A percentile compares a stretch with the other conserved stretches of the same genome.
Conservation (phyloP, 1,140 invertebrate genomes). For the Nebria ingens region DNA sequence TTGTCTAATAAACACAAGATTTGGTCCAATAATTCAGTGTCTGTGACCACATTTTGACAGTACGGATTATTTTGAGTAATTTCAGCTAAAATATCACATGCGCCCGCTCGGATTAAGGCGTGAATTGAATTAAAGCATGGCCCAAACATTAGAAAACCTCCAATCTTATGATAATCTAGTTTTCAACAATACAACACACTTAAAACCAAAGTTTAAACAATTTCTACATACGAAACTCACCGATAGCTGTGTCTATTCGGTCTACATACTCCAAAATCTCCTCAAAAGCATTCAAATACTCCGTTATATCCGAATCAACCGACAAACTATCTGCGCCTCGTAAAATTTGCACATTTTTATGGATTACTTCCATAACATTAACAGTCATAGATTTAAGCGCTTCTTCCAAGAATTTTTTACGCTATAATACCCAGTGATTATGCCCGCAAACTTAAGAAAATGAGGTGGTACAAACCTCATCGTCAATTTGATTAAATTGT, state of each 20-base stretch:
- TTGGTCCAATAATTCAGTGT: constrained; percentile 49
- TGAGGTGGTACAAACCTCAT: constrained; percentile 38
- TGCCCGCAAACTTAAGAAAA: constrained; percentile 11
- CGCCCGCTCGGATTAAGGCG: constrained; percentile 45
- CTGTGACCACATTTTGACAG: constrained; percentile 54
- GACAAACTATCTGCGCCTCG: constrained; percentile 38
- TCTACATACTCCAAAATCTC: constrained; percentile 53
- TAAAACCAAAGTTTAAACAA: neutral
- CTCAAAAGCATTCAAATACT: constrained; percentile 45
- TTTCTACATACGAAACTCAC: constrained; percentile 32
- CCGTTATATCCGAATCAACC: constrained; percentile 40
- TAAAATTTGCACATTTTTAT: constrained; percentile 47
- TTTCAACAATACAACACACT: constrained; percentile 21
- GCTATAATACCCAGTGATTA: constrained; percentile 38
- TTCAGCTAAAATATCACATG: constrained; percentile 57
- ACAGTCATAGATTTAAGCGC: constrained; percentile 54
- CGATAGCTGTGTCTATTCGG: constrained; percentile 62
- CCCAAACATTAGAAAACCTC: constrained; percentile 58
- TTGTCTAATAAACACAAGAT: constrained; percentile 53
- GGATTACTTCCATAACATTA: constrained; percentile 51
- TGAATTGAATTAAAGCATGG: constrained; percentile 52
- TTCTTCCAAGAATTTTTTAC: constrained; percentile 54
- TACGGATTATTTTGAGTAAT: constrained; percentile 70
- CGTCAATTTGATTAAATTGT: constrained; percentile 42
- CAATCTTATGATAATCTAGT: constrained; percentile 74